phyloP scores from a whole-genome alignment of 2,113 vertebrate genomes.

The Nothocercus nigrocapillus region DNA sequence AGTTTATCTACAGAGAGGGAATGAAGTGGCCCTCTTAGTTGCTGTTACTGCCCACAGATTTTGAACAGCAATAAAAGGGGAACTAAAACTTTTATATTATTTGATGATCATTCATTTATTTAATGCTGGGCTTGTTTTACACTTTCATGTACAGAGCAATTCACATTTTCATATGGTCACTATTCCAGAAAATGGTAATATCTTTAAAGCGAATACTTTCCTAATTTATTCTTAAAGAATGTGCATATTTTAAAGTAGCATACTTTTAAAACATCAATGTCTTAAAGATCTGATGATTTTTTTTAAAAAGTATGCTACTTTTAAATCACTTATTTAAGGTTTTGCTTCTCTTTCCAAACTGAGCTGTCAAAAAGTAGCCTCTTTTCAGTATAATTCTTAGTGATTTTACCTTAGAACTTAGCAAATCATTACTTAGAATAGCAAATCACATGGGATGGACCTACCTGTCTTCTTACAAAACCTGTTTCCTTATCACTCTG shows the following conservation, averaged over 20 bases:
- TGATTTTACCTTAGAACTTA: background rate
- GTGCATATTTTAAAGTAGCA: background rate
- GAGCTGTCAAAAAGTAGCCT: background rate
- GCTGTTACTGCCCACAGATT: background rate
- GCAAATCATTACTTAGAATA: background rate
- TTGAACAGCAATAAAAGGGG: background rate
- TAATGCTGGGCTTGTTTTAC: background rate
- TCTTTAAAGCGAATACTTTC: background rate
- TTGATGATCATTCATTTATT: background rate
- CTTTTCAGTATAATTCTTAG: background rate
- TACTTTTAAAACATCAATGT: background rate
- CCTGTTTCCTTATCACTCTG: background rate
- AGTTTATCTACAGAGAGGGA: background rate
- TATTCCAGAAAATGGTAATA: background rate
- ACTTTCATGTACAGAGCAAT: background rate
- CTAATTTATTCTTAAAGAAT: background rate
- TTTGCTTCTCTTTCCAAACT: background rate
- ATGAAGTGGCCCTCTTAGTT: fast-evolving
- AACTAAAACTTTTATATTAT: background rate
- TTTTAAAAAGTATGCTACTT: background rate
- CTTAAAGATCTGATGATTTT: too few relatives aligned
- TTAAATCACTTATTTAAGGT: too few relatives aligned
- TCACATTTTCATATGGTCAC: background rate
- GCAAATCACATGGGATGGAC: background rate
- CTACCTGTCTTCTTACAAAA: background rate